Evolutionary conservation across 2,888 invertebrate genomes (phyloP), one percentile per base, ranked within the genome.

Genomic region (Archips xylosteana): DNA sequence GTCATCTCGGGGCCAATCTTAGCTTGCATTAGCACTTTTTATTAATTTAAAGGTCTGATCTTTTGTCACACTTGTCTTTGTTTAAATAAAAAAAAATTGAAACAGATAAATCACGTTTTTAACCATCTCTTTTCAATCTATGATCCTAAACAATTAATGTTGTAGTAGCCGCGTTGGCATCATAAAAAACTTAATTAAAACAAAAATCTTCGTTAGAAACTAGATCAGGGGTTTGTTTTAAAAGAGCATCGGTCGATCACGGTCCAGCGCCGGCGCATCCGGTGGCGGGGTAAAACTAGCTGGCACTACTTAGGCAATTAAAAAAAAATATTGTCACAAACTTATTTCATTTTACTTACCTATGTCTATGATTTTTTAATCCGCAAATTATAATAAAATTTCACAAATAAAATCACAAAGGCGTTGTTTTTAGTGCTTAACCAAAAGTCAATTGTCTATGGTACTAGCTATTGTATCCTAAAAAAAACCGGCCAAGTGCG

Each of bases 241-340:
- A 85, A 85, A 82, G 81, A 83, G 80, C 83, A 80, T 70, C 81
- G 82, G 81, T 79, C 79, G 80, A 80, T 80, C 86, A 86, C 86
- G 90, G 85, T 87, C 85, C 83, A 84, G 84, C 76, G 83, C 82
- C 80, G 76, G 80, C 83, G 83, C 85, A 89, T 90, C 90, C 91
- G 90, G 89, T 79, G 81, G 79, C 78, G 63, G 74, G 57, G 42
- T 68, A 59, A 60, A 68, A 69, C 72, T 74, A 75, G 72, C 77
- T 70, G 49, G 62, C 34, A 42, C 47, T 71, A 61, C 47, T 34
- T 47, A n/a, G 49, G 49, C 13, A 51, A 65, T 65, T 51, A 65
- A 49, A 12, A 39, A 49, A 54, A n/a, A 49, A 12, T 0, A 49
- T 13, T 45, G 47, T 45, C 45, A 32, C 10, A 45, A n/a, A 9